phyloP scores from a whole-genome alignment of 2,888 invertebrate species.

The Pollenia amentaria region DNA sequence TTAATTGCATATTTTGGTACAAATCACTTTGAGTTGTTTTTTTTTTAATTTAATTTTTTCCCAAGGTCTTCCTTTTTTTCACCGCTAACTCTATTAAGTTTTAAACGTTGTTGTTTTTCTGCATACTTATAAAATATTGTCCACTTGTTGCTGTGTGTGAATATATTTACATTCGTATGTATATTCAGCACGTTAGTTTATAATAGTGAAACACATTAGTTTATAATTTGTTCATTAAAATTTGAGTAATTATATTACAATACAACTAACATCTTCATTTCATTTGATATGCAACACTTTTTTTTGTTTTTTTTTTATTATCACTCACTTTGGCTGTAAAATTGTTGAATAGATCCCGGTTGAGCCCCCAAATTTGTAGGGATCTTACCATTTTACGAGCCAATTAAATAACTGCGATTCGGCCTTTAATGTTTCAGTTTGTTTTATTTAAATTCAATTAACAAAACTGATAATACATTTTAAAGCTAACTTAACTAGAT shows the following conservation, averaged over 20 bases:
- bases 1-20: background rate
- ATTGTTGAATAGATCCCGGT: background rate
- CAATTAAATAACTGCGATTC: background rate
- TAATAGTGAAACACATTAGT: no score
- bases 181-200: no score
- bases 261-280: background rate
- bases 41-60: no score
- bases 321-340: conserved; percentile 1
- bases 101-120: no score
- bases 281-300: background rate
- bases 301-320: background rate
- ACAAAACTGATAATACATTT: no score
- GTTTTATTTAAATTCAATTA: background rate
- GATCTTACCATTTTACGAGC: conserved; percentile 21
- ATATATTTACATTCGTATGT: no score
- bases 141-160: no score
- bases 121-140: no score
- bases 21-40: background rate
- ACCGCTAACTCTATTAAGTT: background rate
- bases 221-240: no score
- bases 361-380: conserved; percentile 23
- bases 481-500: background rate
- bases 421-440: background rate
- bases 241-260: background rate
- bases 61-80: background rate